Evolutionary conservation across 1,140 invertebrate species (phyloP), one percentile per base, ranked within the genome.

Genomic region (Augochlora pura): DNA sequence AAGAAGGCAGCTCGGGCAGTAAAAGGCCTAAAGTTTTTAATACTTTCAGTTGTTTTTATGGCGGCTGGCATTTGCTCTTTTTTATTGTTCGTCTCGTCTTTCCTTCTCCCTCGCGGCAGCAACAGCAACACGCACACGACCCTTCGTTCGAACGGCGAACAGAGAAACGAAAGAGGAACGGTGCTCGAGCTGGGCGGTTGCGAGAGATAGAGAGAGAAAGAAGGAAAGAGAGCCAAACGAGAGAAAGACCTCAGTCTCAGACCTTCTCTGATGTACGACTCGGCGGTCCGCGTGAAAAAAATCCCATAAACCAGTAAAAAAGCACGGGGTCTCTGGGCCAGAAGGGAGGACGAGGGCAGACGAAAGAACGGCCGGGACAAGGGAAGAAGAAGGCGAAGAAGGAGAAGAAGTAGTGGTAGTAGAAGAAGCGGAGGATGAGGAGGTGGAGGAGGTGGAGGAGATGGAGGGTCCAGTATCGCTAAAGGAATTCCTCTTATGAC

Each of bases 261-360:
- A n/a, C 80, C 86, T 81, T 82, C 86, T 88, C 90, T 92, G 91
- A 92, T 91, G 91, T 92, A 92, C 90, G 91, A 92, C 91, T 92
- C 79, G 88, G 81, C 88, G 78, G 87, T 88, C 82, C 88, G 90
- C 91, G 91, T 91, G 91, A 92, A 93, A 93, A 93, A 92, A 93
- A 92, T 92, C 91, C 90, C 92, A 92, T 93, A 93, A 93, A 92
- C 89, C 91, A 92, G 91, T 92, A 92, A 92, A 93, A 92, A 92
- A 93, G 88, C 90, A 91, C 85, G 76, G 84, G 86, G 86, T 90
- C 88, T 88, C 81, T 89, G 86, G 86, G 87, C 88, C 84, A 84
- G 79, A 84, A 74, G 69, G 70, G 70, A 32, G 32, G 70, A n/a
- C 39, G 59, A 59, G 71, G 73, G 54, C 54, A 42, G 83, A 63